Evolutionary conservation across 2,113 vertebrate species (phyloP), one percentile per base, ranked within the genome.

Genomic region (Aegithalos caudatus): DNA sequence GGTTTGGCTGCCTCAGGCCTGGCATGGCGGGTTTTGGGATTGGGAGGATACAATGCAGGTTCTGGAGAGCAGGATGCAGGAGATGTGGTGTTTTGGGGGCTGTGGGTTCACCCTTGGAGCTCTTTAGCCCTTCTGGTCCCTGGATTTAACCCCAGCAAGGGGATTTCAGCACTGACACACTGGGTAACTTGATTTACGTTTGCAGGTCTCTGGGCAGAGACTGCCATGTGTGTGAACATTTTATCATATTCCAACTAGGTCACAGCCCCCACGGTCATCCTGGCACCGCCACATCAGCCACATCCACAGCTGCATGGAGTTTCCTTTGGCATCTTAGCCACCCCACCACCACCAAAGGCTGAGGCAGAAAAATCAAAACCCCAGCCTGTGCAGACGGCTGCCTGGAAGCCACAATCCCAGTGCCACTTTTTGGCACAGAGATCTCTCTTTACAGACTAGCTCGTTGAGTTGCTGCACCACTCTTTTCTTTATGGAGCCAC

Each of bases 401-500:
- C 14, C 6, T 1, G 4, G 9, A 23, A 70, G 65, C 31, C 0
- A 2, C 8, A 1, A 67, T 27, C 27, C 33, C 38, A 3, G 45
- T 0, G 4, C 27, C 7, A 2, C 66, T 92, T 90, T 92, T 92
- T 54, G 76, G 83, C 62, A 37, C 8, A 10, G 64, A 44, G 16
- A n/a, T 79, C 40, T 87, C 80, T 87, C 88, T 90, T 96, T 77
- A 94, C 54, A 3, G 81, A 94, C 94, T 92, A 40, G 81, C 80
- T 78, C 61, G 73, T 84, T 7, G 3, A 94, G 93, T 79, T 80
- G 81, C 76, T 4, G 4, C 18, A 31, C 96, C 66, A 12, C 95
- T 97, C 66, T 31, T 29, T 82, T 28, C 35, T 94, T 93, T 95
- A 96, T 94, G 73, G 67, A 96, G 94, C 90, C 50, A 28, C 81